A percentile compares a stretch with the other conserved stretches of the same genome.
Evolutionary conservation across 2,888 invertebrate genomes (phyloP).

Genomic region (Antheraea yamamai): DNA sequence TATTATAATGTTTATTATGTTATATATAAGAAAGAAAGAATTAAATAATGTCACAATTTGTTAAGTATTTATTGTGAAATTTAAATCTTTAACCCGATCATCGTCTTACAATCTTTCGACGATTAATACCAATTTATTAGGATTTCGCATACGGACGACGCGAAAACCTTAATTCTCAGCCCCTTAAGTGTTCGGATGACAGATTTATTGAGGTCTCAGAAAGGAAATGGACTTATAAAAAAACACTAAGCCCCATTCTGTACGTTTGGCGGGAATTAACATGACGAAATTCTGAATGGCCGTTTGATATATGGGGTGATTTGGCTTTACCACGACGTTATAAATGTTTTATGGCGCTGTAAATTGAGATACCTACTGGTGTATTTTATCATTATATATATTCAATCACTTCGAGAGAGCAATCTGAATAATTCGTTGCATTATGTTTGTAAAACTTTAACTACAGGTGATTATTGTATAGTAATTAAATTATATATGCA

Average conservation of each 20-base stretch:
- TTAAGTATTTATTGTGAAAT: not conserved
- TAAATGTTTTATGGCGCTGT: conserved; percentile 14
- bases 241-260: conserved; percentile 49
- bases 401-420: not conserved
- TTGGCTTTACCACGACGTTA: conserved; percentile 32
- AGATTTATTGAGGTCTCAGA: conserved; percentile 69
- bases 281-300: conserved; percentile 51
- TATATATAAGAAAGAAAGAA: too few species aligned
- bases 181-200: conserved; percentile 53
- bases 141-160: conserved; percentile 57
- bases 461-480: not conserved
- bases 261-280: conserved; percentile 54
- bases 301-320: conserved; percentile 50
- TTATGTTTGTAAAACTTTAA: not conserved
- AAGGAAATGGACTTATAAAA: conserved; percentile 46
- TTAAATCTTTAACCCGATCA: not conserved
- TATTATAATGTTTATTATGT: too few species aligned
- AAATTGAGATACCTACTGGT: conserved; percentile 14
- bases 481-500: not conserved
- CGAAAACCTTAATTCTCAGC: conserved; percentile 49
- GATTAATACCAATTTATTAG: conserved; percentile 50
- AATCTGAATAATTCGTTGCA: not conserved
- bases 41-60: not conserved
- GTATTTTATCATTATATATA: not conserved
- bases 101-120: conserved; percentile 34